Conservation (phyloP, 2,888 invertebrate genomes). For the Scotopteryx bipunctaria region DNA sequence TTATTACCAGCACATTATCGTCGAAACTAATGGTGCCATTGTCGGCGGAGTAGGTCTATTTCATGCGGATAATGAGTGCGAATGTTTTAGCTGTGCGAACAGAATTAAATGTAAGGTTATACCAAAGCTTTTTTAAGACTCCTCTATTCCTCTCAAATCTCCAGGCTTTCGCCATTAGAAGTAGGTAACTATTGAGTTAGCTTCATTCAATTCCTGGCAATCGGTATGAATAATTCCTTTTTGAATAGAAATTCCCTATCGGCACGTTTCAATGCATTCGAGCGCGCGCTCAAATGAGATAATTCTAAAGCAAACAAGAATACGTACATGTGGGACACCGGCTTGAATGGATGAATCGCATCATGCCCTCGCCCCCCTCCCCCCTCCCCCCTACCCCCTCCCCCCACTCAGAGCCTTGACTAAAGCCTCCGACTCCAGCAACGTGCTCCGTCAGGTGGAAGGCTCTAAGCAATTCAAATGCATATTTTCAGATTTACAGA, state of each 20-base stretch:
- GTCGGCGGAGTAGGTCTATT: not conserved
- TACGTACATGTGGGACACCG: not conserved
- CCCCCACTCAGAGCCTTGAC: not conserved
- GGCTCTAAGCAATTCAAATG: slow-evolving; percentile 11
- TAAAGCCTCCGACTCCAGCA: slow-evolving; percentile 1
- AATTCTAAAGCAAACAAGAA: slow-evolving; percentile 5
- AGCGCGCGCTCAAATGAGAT: slow-evolving; percentile 1
- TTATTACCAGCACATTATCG: too few species aligned
- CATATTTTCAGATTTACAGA: slow-evolving; percentile 1
- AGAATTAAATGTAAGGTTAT: too few species aligned
- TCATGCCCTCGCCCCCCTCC: not conserved
- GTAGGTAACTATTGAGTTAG: too few species aligned
- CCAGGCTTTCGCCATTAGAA: too few species aligned
- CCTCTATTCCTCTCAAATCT: too few species aligned
- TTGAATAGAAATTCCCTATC: not conserved
- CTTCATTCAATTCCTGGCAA: too few species aligned
- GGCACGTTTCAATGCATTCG: slow-evolving; percentile 5
- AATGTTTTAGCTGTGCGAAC: not conserved
- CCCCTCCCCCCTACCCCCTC: not conserved
- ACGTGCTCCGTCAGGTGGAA: not conserved
- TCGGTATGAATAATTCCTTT: too few species aligned
- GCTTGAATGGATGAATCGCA: not conserved
- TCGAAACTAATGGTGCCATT: too few species aligned
- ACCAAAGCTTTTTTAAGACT: too few species aligned
- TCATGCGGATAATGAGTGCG: not conserved